Base-by-base conservation (phyloP, 2,113 vertebrate genomes). In the Leucopsar rothschildi region DNA sequence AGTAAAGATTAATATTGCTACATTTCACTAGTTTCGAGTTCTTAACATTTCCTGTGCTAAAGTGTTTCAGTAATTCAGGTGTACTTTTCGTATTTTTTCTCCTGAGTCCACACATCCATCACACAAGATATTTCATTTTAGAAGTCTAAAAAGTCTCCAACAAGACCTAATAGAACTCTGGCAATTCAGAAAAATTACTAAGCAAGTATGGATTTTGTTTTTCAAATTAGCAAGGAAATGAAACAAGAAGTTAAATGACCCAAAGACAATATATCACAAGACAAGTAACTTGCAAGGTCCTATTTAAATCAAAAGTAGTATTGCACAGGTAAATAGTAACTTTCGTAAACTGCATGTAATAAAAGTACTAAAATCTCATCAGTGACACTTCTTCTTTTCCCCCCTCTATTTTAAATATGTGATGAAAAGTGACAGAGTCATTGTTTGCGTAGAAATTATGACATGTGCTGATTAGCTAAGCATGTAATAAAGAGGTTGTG, bases 401-500 rank as follows among this genome's bases (percentile, higher is more conserved):
- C 31, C 59, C 15, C 20, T 39, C 10, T 45, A 2, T 70, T 86
- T 94, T 76, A 92, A 85, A 82, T 24, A 65, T 60, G 37, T 59
- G 52, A 83, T 78, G 31, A 72, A 88, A 92, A 85, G 20, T 20
- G 55, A 49, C 42, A 68, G 25, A 44, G 9, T 2, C 17, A 83
- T 31, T 94, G 27, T 93, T 93, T 91, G 25, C 73, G n/a, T 1
- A 7, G 61, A 91, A 95, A 77, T 64, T 68, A 80, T 78, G 35
- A 82, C 75, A 39, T 49, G 20, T 83, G 59, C 20, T 87, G 56
- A 75, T 92, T 79, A 86, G 56, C 37, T 95, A 91, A 78, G 78
- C 60, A 78, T 73, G 86, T 89, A 96, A 86, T 87, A 91, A 82
- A 86, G 59, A 93, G 29, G 9, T 68, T 85, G 72, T 66, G 68